Percentiles rank a stretch among this genome's conserved stretches.
These are phyloP conservation scores for Rhopalosiphum maidis DNA, from an alignment of 1,140 invertebrate species.

Conservation along the genomic window DNA sequence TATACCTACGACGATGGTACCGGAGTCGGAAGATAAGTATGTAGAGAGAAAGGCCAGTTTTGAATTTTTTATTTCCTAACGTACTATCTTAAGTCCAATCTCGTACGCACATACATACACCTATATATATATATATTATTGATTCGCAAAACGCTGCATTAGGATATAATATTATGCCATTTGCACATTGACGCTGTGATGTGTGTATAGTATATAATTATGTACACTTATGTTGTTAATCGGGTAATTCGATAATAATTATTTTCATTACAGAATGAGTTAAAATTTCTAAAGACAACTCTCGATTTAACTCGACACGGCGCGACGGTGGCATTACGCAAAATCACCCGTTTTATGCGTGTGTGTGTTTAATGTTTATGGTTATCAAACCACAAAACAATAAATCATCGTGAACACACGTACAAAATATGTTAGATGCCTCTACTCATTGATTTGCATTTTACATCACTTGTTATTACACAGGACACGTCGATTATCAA, in stretches of 20 bases:
- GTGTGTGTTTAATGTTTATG: conserved; percentile 1
- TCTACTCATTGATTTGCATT: neutral
- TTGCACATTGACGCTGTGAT: neutral
- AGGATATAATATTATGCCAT: neutral
- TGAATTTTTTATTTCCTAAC: conserved; percentile 17
- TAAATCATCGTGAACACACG: neutral
- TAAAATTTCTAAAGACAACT: neutral
- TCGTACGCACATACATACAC: neutral
- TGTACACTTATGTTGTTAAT: neutral
- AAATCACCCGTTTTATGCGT: neutral
- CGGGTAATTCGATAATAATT: neutral
- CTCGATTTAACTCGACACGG: neutral
- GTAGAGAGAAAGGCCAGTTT: conserved; percentile 28
- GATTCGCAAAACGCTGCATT: conserved; percentile 3
- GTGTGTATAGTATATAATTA: neutral
- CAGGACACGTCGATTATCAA: neutral
- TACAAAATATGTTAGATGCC: neutral
- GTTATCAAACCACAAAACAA: neutral
- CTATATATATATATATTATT: neutral
- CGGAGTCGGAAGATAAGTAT: neutral
- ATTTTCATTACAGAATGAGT: conserved; percentile 3
- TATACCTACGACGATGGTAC: neutral
- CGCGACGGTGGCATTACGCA: neutral
- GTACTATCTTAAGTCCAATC: neutral
- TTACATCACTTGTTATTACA: neutral